phyloP scores from a whole-genome alignment of 2,797 vertebrate species.

The Anolis apletophallus region DNA sequence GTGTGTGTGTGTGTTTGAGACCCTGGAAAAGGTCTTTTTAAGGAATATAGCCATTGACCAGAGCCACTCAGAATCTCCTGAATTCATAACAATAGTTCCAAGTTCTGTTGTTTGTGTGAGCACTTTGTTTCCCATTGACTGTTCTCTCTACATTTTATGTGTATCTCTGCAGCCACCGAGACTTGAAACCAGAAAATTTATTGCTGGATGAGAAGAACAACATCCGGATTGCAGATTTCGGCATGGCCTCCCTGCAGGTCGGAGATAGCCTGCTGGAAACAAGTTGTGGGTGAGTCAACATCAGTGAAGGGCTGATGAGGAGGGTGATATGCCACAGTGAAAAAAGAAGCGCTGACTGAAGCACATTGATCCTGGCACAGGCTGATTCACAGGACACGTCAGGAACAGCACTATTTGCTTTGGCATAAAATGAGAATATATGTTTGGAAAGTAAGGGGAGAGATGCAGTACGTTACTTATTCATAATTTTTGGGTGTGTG shows the following conservation, averaged over 20 bases:
- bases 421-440: background rate
- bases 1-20: too few relatives aligned
- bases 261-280: conserved; percentile 94
- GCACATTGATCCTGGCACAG: background rate
- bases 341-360: background rate
- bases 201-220: conserved; percentile 94
- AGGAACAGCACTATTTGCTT: background rate
- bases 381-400: background rate
- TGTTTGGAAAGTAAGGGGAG: background rate
- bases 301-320: background rate
- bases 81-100: too few relatives aligned
- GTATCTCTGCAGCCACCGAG: conserved; percentile 85
- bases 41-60: too few relatives aligned
- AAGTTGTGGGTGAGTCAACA: conserved; percentile 90
- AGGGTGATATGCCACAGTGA: background rate
- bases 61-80: too few relatives aligned
- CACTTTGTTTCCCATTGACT: conserved; percentile 9
- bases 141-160: background rate
- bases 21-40: too few relatives aligned
- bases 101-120: background rate
- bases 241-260: conserved; percentile 95
- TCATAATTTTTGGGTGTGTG: background rate
- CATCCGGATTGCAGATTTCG: conserved; percentile 93
- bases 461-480: background rate
- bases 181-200: conserved; percentile 93